These are phyloP conservation scores for Peromyscus melanophrys DNA, from an alignment of 2,797 vertebrate species.

Conservation along the genomic window DNA sequence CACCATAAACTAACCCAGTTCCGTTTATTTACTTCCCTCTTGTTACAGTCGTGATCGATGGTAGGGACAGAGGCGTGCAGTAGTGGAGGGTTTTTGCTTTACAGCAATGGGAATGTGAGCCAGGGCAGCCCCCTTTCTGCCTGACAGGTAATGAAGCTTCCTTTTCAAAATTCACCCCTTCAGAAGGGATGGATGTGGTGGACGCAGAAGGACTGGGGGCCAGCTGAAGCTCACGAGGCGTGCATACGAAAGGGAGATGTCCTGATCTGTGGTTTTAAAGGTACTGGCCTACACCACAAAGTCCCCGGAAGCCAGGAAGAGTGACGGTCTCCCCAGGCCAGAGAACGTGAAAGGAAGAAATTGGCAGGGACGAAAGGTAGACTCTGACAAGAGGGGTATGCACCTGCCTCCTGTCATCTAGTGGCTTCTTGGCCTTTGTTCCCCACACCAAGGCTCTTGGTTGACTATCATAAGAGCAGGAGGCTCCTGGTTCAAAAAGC, in stretches of 20 bases:
- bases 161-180: constrained; percentile 13
- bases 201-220: not conserved
- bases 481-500: not conserved
- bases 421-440: not conserved
- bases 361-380: not conserved
- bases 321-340: not conserved
- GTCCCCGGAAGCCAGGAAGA: not conserved
- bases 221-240: not conserved
- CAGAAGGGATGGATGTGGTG: not conserved
- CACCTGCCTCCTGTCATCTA: not conserved
- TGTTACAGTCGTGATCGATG: constrained; percentile 75
- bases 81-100: constrained; percentile 64
- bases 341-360: not conserved
- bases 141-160: constrained; percentile 51
- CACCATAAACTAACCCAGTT: constrained; percentile 80
- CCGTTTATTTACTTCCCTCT: constrained; percentile 82
- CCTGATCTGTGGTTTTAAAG: not conserved
- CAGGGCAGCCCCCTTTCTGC: constrained; percentile 31
- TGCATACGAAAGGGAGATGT: not conserved
- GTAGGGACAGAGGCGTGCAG: constrained; percentile 50
- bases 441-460: not conserved
- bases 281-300: not conserved
- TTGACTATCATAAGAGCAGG: not conserved
- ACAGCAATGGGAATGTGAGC: constrained; percentile 38
- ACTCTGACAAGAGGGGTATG: too few species aligned